Evolutionary conservation across 2,888 invertebrate genomes (phyloP).

Genomic region (Oithona nana): DNA sequence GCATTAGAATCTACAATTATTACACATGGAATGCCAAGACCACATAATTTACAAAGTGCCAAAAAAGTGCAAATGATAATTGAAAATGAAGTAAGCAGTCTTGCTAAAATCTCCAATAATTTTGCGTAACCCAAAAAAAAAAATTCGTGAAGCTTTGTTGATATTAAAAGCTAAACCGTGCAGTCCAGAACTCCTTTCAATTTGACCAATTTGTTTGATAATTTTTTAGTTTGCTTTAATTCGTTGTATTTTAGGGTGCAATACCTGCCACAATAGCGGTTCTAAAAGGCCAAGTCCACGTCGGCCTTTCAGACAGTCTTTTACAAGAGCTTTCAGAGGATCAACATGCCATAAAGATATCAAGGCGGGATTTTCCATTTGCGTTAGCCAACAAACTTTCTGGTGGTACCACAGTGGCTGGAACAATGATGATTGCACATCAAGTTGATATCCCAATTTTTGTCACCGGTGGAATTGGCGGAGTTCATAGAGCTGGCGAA

Average conservation of each 20-base stretch:
- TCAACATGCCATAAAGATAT: slow-evolving; percentile 44
- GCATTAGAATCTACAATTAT: slow-evolving; percentile 83
- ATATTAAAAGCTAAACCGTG: too few relatives aligned
- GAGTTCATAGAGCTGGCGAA: slow-evolving; percentile 78
- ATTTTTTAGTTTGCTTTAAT: background rate
- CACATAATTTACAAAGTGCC: slow-evolving; percentile 71
- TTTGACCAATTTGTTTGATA: too few relatives aligned
- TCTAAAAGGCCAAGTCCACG: slow-evolving; percentile 55
- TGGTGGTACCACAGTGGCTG: slow-evolving; percentile 92
- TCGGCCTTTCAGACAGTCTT: slow-evolving; percentile 48
- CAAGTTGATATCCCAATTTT: slow-evolving; percentile 60
- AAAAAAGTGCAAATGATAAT: slow-evolving; percentile 57
- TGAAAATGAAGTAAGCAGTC: slow-evolving; percentile 42
- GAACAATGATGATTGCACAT: slow-evolving; percentile 68
- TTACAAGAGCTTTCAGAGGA: slow-evolving; percentile 43
- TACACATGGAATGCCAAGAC: slow-evolving; percentile 94
- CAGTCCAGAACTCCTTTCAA: too few relatives aligned
- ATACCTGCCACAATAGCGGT: slow-evolving; percentile 84
- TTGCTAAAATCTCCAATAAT: too few relatives aligned
- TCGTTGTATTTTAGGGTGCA: slow-evolving; percentile 42
- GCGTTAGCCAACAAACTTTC: slow-evolving; percentile 41
- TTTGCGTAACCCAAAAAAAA: too few relatives aligned
- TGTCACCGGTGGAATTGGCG: slow-evolving; percentile 73
- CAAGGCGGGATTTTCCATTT: slow-evolving; percentile 63
- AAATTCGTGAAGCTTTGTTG: too few relatives aligned